Evolutionary conservation across 2,888 invertebrate species (phyloP).

Genomic region (Drosophila affinis): DNA sequence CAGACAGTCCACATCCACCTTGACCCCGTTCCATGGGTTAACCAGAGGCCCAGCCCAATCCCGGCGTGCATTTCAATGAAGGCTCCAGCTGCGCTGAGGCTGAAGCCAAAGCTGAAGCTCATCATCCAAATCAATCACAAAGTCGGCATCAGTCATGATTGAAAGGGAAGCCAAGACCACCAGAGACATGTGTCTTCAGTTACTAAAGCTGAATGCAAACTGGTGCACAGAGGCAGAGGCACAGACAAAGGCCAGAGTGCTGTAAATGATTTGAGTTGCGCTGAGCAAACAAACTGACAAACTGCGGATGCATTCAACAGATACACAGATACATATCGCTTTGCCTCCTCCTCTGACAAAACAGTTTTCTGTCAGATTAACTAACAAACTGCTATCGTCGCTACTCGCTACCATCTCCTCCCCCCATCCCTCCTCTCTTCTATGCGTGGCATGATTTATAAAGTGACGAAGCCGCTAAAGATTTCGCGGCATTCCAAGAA

Average conservation of each 20-base stretch:
- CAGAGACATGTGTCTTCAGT: constrained; percentile 54
- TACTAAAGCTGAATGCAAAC: constrained; percentile 28
- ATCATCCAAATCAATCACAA: constrained; percentile 57
- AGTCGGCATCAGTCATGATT: constrained; percentile 50
- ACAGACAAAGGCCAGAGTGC: constrained; percentile 25
- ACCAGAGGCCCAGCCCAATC: constrained; percentile 13
- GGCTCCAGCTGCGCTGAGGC: constrained; percentile 16
- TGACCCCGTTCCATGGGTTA: constrained; percentile 55
- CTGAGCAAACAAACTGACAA: constrained; percentile 18
- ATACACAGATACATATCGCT: constrained; percentile 64
- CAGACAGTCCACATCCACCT: constrained; percentile 53
- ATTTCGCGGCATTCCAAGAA: constrained; percentile 69
- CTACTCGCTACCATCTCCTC: constrained; percentile 1
- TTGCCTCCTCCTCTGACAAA: constrained; percentile 56
- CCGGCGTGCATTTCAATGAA: constrained; percentile 54
- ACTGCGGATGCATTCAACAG: constrained; percentile 61
- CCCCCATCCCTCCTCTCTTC: background rate
- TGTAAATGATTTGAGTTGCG: constrained; percentile 37
- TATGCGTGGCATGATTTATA: constrained; percentile 63
- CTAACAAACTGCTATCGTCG: constrained; percentile 56
- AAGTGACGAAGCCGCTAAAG: constrained; percentile 63
- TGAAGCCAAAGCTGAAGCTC: constrained; percentile 12
- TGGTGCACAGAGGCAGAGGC: constrained; percentile 2
- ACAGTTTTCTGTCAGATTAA: constrained; percentile 74
- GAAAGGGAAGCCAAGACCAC: constrained; percentile 9